Conservation (phyloP, 2,113 vertebrate species). For the Myrmecobius fasciatus region DNA sequence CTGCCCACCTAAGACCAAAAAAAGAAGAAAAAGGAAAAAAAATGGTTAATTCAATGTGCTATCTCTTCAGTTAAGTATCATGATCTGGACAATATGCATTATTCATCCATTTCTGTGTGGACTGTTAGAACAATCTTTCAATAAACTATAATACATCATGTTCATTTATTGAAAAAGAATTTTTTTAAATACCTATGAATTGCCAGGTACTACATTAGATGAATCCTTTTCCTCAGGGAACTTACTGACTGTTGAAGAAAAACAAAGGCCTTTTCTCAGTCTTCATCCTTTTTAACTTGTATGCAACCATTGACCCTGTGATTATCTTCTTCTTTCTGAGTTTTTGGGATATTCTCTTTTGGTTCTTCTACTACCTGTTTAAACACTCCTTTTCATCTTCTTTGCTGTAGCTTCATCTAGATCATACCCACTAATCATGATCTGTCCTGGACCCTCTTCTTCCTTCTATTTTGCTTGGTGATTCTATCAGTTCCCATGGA, state of each 20-base stretch:
- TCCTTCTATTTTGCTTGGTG: background rate
- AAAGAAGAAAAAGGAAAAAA: background rate
- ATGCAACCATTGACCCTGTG: background rate
- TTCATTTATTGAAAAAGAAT: background rate
- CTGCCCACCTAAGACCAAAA: background rate
- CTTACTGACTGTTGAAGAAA: background rate
- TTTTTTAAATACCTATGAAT: background rate
- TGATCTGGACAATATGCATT: background rate
- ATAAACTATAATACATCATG: background rate
- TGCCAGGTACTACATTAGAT: background rate
- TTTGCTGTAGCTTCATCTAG: background rate
- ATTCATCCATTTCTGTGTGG: background rate
- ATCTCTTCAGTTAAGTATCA: background rate
- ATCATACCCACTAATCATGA: background rate
- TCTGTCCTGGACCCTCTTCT: background rate
- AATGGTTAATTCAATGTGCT: background rate
- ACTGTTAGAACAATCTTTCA: background rate
- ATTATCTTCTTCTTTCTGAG: background rate
- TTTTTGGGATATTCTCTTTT: background rate
- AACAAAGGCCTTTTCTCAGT: background rate
- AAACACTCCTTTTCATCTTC: too few relatives aligned
- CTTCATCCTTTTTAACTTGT: background rate
- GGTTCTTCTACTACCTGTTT: background rate
- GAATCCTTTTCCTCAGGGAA: background rate
- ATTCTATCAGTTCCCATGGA: background rate